Percentiles rank a stretch among this genome's conserved stretches.
phyloP scores from a whole-genome alignment of 1,140 invertebrate species.

The Cyrtorhinus lividipennis region DNA sequence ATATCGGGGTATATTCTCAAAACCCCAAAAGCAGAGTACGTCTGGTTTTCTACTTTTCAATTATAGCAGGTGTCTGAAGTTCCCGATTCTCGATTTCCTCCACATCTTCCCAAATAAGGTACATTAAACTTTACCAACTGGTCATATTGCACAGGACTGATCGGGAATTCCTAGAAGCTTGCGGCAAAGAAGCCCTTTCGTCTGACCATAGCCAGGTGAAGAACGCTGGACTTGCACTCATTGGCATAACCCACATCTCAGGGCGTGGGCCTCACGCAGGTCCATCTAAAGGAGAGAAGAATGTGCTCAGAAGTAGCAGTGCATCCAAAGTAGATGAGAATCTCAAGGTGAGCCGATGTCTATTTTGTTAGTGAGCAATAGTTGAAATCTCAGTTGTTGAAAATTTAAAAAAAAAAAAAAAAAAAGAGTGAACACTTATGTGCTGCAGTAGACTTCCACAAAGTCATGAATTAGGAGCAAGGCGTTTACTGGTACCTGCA shows the following conservation, averaged over 20 bases:
- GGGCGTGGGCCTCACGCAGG: neutral
- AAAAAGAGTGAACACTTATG: too few relatives aligned
- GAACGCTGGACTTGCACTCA: slow-evolving; percentile 14
- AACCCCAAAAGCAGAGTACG: neutral
- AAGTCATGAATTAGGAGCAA: too few relatives aligned
- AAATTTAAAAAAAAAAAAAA: too few relatives aligned
- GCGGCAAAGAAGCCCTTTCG: neutral
- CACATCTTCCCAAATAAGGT: too few relatives aligned
- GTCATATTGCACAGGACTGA: too few relatives aligned
- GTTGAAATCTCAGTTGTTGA: too few relatives aligned
- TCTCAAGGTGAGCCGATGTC: neutral
- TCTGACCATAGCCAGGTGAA: neutral
- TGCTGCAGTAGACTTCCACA: too few relatives aligned
- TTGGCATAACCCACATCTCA: neutral
- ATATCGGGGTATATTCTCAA: neutral
- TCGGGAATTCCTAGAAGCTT: neutral
- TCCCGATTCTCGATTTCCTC: too few relatives aligned
- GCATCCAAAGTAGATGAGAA: neutral
- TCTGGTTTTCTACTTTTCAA: neutral
- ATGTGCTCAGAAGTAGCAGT: neutral
- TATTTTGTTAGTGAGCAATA: too few relatives aligned
- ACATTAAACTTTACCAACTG: too few relatives aligned
- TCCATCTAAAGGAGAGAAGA: neutral
- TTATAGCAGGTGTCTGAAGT: too few relatives aligned
- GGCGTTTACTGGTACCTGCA: too few relatives aligned